Evolutionary conservation across 2,113 vertebrate species (phyloP).

Genomic region (Bubo bubo): DNA sequence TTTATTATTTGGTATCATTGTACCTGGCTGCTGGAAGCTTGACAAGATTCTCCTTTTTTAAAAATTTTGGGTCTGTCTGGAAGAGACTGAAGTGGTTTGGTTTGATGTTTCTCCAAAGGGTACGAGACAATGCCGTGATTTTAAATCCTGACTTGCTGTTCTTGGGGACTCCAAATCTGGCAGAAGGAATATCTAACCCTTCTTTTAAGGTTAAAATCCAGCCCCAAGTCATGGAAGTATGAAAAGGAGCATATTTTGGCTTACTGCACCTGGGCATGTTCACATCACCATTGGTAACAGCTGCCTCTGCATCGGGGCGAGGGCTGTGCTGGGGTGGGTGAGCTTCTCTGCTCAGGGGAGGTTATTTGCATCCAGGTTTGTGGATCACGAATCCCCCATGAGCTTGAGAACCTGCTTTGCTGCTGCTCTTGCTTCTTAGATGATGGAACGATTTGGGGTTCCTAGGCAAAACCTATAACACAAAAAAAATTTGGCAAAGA

Average conservation of each 20-base stretch:
- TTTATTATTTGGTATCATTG: background rate
- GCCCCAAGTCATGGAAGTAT: rapidly evolving
- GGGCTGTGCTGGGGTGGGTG: rapidly evolving
- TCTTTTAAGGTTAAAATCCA: background rate
- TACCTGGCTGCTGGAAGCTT: background rate
- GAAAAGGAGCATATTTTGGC: background rate
- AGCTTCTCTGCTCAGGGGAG: background rate
- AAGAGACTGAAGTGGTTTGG: background rate
- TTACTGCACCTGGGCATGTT: rapidly evolving
- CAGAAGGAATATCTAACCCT: background rate
- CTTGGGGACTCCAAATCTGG: background rate
- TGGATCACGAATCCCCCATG: rapidly evolving
- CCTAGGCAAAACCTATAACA: background rate
- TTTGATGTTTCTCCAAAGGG: background rate
- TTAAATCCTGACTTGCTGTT: background rate
- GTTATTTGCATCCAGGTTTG: background rate
- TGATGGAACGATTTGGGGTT: background rate
- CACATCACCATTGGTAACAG: rapidly evolving
- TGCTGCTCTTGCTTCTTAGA: background rate
- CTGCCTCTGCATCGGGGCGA: rapidly evolving
- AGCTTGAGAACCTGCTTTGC: background rate
- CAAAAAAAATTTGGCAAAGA: background rate
- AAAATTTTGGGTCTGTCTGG: background rate
- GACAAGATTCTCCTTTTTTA: too few species aligned
- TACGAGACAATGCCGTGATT: rapidly evolving